Evolutionary conservation across 1,140 invertebrate species (phyloP).

Genomic region (Mactra quadrangularis): DNA sequence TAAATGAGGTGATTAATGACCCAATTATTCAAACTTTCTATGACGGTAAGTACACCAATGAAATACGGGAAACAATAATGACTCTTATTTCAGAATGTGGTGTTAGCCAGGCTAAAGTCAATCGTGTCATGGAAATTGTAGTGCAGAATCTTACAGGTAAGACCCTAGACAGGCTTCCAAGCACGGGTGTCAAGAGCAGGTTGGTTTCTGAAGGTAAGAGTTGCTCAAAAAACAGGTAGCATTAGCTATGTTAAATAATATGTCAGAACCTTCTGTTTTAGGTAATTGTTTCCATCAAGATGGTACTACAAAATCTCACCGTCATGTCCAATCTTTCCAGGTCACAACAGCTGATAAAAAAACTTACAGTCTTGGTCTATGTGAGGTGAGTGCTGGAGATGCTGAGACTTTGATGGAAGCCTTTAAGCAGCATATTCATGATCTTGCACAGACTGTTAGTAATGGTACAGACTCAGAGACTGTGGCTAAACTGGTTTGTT

Average conservation of each 20-base stretch:
- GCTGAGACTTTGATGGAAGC: neutral
- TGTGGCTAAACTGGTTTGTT: neutral
- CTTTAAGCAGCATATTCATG: neutral
- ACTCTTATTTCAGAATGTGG: constrained; percentile 10
- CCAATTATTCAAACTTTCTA: constrained; percentile 16
- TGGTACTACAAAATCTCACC: constrained; percentile 23
- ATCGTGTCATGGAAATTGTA: neutral
- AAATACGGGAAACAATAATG: constrained; percentile 11
- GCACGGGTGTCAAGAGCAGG: constrained; percentile 9
- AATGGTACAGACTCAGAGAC: neutral
- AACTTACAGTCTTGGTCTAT: neutral
- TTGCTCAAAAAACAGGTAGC: neutral
- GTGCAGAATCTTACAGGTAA: constrained; percentile 13
- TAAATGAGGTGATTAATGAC: neutral
- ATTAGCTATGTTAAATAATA: neutral
- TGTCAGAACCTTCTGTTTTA: no score
- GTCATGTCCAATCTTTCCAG: constrained; percentile 17
- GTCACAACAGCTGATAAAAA: constrained; percentile 12
- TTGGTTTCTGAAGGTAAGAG: neutral
- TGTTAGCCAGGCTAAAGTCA: constrained; percentile 11
- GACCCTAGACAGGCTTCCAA: neutral
- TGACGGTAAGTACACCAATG: constrained; percentile 15
- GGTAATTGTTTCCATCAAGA: neutral
- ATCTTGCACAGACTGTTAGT: neutral
- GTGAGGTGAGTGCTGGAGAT: constrained; percentile 6